Evolutionary conservation across 2,797 vertebrate species (phyloP).

Genomic region (Pteropus rufus): DNA sequence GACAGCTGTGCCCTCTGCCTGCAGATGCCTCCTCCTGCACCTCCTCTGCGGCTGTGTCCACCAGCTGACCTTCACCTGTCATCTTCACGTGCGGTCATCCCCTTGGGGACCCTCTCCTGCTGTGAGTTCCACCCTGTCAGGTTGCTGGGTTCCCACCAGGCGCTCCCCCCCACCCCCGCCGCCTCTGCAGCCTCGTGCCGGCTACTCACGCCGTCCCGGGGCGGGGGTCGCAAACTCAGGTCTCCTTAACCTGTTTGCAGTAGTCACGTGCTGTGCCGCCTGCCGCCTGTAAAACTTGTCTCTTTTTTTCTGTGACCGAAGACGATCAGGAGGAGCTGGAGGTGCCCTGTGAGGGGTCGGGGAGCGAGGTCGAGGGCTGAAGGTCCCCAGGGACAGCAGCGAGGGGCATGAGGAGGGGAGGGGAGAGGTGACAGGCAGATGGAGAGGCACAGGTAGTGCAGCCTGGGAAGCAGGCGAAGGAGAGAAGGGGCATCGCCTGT

Average conservation of each 20-base stretch:
- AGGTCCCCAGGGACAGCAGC: not conserved
- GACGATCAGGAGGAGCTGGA: not conserved
- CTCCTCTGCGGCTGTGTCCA: not conserved
- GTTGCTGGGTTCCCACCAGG: no score
- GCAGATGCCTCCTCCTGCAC: rapidly evolving
- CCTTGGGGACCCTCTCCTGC: not conserved
- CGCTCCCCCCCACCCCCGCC: no score
- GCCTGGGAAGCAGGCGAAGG: not conserved
- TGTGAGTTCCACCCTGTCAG: rapidly evolving
- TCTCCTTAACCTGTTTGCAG: rapidly evolving
- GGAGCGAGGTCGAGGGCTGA: no score
- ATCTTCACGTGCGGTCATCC: not conserved
- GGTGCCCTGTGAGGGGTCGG: not conserved
- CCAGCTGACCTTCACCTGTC: no score
- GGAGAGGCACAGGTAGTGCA: not conserved
- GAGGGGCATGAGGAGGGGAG: not conserved
- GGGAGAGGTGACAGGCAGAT: no score
- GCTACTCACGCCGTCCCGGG: rapidly evolving
- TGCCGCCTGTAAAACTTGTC: not conserved
- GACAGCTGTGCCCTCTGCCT: no score
- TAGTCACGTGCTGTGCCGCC: rapidly evolving
- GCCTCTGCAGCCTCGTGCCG: no score
- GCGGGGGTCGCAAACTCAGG: rapidly evolving
- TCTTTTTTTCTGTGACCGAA: not conserved
- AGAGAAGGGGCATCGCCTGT: not conserved